phyloP scores from a whole-genome alignment of 2,797 vertebrate species.

The Staurois parvus region DNA sequence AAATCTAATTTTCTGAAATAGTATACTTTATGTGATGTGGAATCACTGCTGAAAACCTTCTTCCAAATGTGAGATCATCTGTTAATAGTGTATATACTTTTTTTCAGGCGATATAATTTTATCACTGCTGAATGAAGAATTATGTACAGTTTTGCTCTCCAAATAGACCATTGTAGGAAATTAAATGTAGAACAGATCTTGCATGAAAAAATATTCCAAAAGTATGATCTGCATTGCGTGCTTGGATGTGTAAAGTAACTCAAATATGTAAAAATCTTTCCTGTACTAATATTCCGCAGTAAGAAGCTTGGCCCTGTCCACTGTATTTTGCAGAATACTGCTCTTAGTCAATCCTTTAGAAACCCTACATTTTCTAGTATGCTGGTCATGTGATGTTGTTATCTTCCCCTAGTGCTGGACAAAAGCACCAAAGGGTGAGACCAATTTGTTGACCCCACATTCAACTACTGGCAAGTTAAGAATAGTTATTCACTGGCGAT shows the following conservation, averaged over 20 bases:
- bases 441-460: too few species aligned
- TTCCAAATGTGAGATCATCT: constrained; percentile 39
- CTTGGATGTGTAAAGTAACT: too few species aligned
- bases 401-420: too few species aligned
- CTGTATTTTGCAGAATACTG: too few species aligned
- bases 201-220: background rate
- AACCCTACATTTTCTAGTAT: too few species aligned
- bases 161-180: background rate
- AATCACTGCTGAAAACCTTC: constrained; percentile 35
- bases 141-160: background rate
- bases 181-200: constrained; percentile 48
- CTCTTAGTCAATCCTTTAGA: too few species aligned
- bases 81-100: background rate
- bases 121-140: background rate
- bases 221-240: background rate
- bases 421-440: too few species aligned
- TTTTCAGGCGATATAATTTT: background rate
- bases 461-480: too few species aligned
- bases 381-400: too few species aligned
- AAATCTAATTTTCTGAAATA: constrained; percentile 2
- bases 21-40: background rate
- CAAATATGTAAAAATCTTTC: background rate
- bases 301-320: background rate
- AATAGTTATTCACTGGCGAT: too few species aligned
- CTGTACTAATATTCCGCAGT: background rate